A percentile compares a stretch with the other conserved stretches of the same genome.
phyloP scores from a whole-genome alignment of 2,113 vertebrate species.

The Varanus salvator region DNA sequence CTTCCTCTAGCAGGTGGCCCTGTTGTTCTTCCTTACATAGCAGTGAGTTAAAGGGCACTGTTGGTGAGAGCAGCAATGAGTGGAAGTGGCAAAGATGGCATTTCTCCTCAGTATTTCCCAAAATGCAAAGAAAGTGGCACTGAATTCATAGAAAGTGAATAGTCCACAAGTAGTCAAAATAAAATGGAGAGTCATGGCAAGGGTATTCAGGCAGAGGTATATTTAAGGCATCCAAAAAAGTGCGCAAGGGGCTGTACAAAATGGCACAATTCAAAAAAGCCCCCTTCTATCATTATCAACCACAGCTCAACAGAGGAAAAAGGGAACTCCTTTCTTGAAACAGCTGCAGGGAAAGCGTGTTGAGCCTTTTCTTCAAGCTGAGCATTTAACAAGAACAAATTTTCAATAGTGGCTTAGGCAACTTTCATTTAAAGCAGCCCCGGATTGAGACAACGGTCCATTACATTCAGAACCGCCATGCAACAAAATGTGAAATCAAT shows the following conservation, averaged over 20 bases:
- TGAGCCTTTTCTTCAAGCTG: neutral
- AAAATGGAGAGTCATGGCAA: neutral
- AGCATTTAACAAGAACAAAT: conserved; percentile 52
- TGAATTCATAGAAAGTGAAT: neutral
- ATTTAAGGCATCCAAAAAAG: neutral
- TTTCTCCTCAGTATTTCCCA: neutral
- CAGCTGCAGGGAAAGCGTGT: neutral
- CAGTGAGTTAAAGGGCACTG: too few species aligned
- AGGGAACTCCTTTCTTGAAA: neutral
- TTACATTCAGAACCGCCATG: conserved; percentile 21
- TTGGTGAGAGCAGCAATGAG: too few species aligned
- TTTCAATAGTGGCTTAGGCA: conserved; percentile 32
- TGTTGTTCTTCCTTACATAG: too few species aligned
- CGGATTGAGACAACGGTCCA: conserved; percentile 55
- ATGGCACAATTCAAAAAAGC: neutral
- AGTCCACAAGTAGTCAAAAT: neutral
- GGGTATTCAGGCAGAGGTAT: neutral
- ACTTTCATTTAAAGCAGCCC: conserved; percentile 48
- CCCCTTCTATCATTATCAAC: neutral
- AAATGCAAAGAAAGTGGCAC: neutral
- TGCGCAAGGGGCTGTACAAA: neutral
- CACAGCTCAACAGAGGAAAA: neutral
- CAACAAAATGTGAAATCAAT: conserved; percentile 13
- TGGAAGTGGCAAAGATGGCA: neutral
- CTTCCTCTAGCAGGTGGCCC: too few species aligned